Evolutionary conservation across 2,113 vertebrate species (phyloP), one percentile per base, ranked within the genome.

Genomic region (Limnothrissa miodon): DNA sequence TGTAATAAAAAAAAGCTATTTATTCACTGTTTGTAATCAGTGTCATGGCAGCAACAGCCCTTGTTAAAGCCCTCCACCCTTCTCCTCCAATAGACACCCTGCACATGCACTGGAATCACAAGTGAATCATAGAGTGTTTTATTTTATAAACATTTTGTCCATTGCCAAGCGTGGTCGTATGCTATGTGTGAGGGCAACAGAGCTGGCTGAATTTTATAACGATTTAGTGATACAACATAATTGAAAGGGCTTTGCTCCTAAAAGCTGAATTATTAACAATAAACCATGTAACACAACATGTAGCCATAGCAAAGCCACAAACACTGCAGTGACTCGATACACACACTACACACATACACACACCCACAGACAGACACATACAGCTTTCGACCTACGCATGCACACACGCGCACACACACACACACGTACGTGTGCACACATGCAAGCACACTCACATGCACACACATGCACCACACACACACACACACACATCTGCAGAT

Each of bases 321-420:
- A 74, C 29, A 39, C 29, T 74, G 66, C 66, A 36, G 25, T 36
- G 66, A 36, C 3, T 74, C 29, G 5, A 11, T 15, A 19, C 66
- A 74, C 59, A 66, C n/a, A 29, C 59, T 23, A 62, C 59, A 62
- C 59, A 29, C 59, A 62, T n/a, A 62, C 59, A 62, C 59, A 62
- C 59, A 29, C 59, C 25, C 59, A 62, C 59, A 62, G n/a, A 62
- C 59, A 66, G n/a, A 9, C 59, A 29, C 59, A 29, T 25, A 66
- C 59, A 25, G 4, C 2, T 11, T 8, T 10, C 7, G 25, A 33
- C 25, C 7, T 29, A 36, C 62, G 17, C 66, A 36, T 29, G 17
- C 59, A 23, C 59, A 29, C 5, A 29, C 29, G 17, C 9, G 36
- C 25, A 33, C 66, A 36, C 66, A 70, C 66, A 70, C 29, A 70